Base-by-base conservation (phyloP, 30 jellyfish, hydroid and myxozoan species). In the Clytia hemisphaerica region DNA sequence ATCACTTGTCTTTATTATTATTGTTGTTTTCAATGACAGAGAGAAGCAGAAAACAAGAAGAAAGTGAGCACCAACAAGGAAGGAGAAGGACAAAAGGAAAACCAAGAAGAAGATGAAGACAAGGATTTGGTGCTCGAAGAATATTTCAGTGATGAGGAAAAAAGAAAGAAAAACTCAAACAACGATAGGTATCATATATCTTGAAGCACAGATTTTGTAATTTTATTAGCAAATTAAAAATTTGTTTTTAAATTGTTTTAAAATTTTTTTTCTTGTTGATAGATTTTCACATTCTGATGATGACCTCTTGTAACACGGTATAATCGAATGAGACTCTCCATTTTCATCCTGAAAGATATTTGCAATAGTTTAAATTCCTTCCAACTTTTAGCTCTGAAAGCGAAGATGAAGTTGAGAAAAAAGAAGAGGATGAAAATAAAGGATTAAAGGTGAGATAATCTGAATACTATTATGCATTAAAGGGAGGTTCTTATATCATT, bases 131-230 rank as follows among this genome's bases (percentile, higher is more conserved):
- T 84, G 19, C 47, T 84, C 25, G 78, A 51, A n/a, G 95, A 84
- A 54, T 84, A 84, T 42, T 37, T 37, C 65, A 84, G 95, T 38
- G 95, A 84, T 55, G 45, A 49, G 7, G 95, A 77, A 42, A n/a
- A n/a, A n/a, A n/a, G n/a, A n/a, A n/a, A n/a, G n/a, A n/a, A n/a
- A n/a, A n/a, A n/a, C n/a, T n/a, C n/a, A n/a, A n/a, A n/a, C n/a
- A n/a, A n/a, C n/a, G n/a, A n/a, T n/a, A n/a, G n/a, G n/a, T n/a
- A n/a, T n/a, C n/a, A n/a, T n/a, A n/a, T n/a, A n/a, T n/a, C n/a
- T n/a, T n/a, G n/a, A n/a, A n/a, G n/a, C n/a, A n/a, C n/a, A n/a
- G n/a, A 42, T 42, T 42, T 42, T 42, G n/a, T 42, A 42, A 42
- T n/a, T 18, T 47, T 4, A 15, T 38, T 46, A 2, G 63, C 93